A percentile compares a stretch with the other conserved stretches of the same genome.
Conservation (phyloP, 53 echinoderm and acorn worm genomes). For the Holothuria scabra region DNA sequence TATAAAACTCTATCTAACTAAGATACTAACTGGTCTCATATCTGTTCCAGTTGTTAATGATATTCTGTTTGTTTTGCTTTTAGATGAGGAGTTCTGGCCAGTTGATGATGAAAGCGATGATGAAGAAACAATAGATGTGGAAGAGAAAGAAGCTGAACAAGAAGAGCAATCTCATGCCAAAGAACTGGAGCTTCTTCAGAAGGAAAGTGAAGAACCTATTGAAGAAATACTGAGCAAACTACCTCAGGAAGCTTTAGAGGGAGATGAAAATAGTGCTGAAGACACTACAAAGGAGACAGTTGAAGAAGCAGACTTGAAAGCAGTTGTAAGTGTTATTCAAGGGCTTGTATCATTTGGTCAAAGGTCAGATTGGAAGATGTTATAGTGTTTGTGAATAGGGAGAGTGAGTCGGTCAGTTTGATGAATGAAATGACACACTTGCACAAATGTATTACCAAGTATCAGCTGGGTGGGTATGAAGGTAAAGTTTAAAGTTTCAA, state of each 20-base stretch:
- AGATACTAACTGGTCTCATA: no score
- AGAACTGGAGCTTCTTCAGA: slow-evolving; percentile 85
- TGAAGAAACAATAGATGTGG: slow-evolving; percentile 95
- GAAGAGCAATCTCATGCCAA: slow-evolving; percentile 65
- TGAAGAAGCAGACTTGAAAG: slow-evolving; percentile 61
- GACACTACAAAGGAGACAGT: slow-evolving; percentile 31
- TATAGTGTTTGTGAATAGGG: no score
- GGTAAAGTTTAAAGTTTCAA: no score
- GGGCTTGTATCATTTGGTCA: no score
- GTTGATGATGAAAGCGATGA: slow-evolving; percentile 85
- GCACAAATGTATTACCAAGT: no score
- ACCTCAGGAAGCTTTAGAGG: slow-evolving; percentile 61
- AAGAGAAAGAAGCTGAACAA: slow-evolving; percentile 81
- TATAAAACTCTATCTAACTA: no score
- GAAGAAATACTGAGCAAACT: slow-evolving; percentile 88
- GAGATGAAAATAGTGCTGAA: slow-evolving; percentile 16
- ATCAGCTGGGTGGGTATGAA: no score
- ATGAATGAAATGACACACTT: no score
- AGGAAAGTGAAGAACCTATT: slow-evolving; percentile 90
- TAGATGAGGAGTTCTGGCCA: slow-evolving; percentile 89
- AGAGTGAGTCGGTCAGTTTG: no score
- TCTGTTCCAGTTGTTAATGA: no score
- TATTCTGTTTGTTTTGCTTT: not conserved
- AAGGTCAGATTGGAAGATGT: no score
- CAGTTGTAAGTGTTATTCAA: slow-evolving; percentile 63